Conservation (phyloP, 2,113 vertebrate genomes). For the Grantiella picta region DNA sequence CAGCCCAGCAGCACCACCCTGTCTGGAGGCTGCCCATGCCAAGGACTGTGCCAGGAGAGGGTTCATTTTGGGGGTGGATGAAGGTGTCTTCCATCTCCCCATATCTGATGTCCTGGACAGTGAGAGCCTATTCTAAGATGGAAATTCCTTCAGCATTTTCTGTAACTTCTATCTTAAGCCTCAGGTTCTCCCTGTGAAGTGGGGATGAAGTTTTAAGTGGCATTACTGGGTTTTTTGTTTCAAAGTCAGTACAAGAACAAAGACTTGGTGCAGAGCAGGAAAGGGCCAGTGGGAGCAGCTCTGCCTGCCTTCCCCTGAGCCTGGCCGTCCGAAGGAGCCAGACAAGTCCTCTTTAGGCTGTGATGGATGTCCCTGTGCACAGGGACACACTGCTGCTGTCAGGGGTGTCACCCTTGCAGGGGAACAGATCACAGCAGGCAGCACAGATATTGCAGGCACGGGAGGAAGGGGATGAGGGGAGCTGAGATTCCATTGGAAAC, state of each 20-base stretch:
- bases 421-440: neutral
- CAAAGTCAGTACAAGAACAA: neutral
- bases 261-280: neutral
- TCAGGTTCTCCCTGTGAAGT: neutral
- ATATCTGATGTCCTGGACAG: neutral
- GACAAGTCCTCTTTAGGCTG: neutral
- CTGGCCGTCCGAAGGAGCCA: neutral
- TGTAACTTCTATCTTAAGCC: neutral
- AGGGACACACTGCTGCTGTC: neutral
- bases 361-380: neutral
- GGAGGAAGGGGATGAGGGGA: neutral
- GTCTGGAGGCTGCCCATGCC: neutral
- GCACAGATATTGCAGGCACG: neutral
- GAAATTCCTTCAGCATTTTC: neutral
- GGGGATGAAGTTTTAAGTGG: neutral
- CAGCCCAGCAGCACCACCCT: neutral
- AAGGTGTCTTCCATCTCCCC: neutral
- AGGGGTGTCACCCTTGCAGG: fast-evolving
- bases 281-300: neutral
- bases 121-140: neutral
- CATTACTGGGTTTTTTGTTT: neutral
- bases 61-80: neutral
- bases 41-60: neutral
- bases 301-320: neutral
- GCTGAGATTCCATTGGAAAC: neutral